Evolutionary conservation across 2,888 invertebrate genomes (phyloP).

Genomic region (Dryadula phaetusa): DNA sequence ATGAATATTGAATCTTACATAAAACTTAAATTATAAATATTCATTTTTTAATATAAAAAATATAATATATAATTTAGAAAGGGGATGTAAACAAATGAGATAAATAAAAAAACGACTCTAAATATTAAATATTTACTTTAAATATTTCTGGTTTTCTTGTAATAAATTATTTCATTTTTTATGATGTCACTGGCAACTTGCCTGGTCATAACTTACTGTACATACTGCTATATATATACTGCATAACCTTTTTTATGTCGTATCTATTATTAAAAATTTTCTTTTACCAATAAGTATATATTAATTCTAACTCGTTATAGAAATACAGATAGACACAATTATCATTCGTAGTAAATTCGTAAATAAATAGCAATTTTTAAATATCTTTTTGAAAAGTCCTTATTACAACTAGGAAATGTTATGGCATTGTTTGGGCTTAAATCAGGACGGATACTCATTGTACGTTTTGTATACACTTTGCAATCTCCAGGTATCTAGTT

Average conservation of each 20-base stretch:
- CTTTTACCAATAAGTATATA: too few relatives aligned
- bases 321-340: too few relatives aligned
- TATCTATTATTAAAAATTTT: background rate
- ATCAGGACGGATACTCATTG: constrained; percentile 38
- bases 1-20: background rate
- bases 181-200: constrained; percentile 27
- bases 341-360: background rate
- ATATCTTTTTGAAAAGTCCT: background rate
- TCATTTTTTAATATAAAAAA: background rate
- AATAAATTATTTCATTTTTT: constrained; percentile 3
- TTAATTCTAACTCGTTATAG: too few relatives aligned
- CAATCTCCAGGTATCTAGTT: constrained; percentile 41
- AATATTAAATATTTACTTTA: too few relatives aligned
- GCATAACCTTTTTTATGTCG: background rate
- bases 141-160: background rate
- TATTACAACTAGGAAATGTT: constrained; percentile 20
- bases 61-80: background rate
- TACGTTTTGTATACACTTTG: constrained; percentile 33
- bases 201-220: constrained; percentile 12
- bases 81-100: background rate
- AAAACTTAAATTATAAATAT: background rate
- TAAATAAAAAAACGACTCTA: too few relatives aligned
- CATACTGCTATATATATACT: background rate
- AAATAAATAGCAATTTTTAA: background rate
- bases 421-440: constrained; percentile 34